A percentile compares a stretch with the other conserved stretches of the same genome.
Conservation (phyloP, 35 echinoderm and acorn worm genomes). For the Amphiura filiformis region DNA sequence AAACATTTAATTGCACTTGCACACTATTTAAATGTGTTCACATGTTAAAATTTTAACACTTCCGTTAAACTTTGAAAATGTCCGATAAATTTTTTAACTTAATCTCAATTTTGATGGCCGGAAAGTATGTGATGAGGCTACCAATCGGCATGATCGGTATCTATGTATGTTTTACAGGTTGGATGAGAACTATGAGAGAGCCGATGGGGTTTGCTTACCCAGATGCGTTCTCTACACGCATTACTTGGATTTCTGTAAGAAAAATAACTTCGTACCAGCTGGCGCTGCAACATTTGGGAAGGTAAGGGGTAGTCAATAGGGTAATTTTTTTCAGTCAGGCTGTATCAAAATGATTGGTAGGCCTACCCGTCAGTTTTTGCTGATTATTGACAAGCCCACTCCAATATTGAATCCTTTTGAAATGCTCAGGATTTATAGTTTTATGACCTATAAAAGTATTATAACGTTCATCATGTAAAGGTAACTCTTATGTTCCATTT, state of each 20-base stretch:
- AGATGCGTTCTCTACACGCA: constrained; percentile 83
- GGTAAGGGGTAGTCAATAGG: background rate
- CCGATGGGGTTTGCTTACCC: constrained; percentile 66
- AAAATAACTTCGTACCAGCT: constrained; percentile 31
- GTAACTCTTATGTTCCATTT: too few relatives aligned
- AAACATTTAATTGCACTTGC: background rate
- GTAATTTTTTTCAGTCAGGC: background rate
- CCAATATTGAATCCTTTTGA: background rate
- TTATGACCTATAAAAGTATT: background rate
- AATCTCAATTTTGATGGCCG: background rate
- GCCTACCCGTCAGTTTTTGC: background rate
- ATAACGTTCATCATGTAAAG: background rate
- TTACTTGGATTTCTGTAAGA: constrained; percentile 88
- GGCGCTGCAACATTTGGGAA: constrained; percentile 84
- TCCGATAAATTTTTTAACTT: background rate
- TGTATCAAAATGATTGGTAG: too few relatives aligned
- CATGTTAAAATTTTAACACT: background rate
- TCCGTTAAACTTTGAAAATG: background rate
- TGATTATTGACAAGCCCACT: background rate
- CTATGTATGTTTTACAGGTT: constrained; percentile 38
- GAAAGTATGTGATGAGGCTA: background rate
- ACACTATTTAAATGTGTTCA: background rate
- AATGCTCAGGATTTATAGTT: too few relatives aligned
- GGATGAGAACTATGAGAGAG: constrained; percentile 68
- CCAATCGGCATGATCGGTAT: background rate